Conservation (phyloP, 2,888 invertebrate genomes). For the Rhyacophila evoluta region DNA sequence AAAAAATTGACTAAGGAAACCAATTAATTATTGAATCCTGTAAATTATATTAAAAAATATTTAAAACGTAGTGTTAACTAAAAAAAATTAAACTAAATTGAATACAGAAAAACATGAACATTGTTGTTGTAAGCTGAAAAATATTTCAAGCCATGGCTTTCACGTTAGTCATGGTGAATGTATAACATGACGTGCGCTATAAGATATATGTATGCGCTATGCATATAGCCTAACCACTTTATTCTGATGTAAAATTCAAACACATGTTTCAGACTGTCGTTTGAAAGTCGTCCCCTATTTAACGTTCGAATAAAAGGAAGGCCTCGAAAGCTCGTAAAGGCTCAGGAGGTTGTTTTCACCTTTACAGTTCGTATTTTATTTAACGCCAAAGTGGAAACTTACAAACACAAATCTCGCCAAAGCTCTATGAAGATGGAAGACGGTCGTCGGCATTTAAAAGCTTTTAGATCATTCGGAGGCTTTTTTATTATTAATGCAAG, state of each 20-base stretch:
- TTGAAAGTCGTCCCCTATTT: constrained; percentile 21
- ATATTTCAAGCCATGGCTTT: neutral
- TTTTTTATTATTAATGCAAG: too few relatives aligned
- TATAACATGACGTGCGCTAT: neutral
- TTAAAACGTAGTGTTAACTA: too few relatives aligned
- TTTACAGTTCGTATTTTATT: constrained; percentile 4
- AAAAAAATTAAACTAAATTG: too few relatives aligned
- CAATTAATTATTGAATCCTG: too few relatives aligned
- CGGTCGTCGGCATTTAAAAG: neutral
- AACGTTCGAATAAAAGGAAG: constrained; percentile 22
- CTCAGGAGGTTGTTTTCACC: constrained; percentile 22
- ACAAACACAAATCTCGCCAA: neutral
- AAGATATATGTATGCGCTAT: neutral
- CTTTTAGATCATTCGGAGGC: neutral
- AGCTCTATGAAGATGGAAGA: constrained; percentile 1
- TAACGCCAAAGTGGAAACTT: constrained; percentile 1
- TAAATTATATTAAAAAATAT: too few relatives aligned
- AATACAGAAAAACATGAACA: too few relatives aligned
- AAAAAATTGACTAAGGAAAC: too few relatives aligned
- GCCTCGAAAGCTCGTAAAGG: constrained; percentile 22
- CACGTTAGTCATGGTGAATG: neutral
- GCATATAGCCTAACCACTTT: constrained; percentile 14
- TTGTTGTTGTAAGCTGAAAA: too few relatives aligned
- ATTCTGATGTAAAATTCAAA: constrained; percentile 24
- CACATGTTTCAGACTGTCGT: constrained; percentile 22